Evolutionary conservation across 2,797 vertebrate species (phyloP).

Genomic region (Bothrops alternatus): DNA sequence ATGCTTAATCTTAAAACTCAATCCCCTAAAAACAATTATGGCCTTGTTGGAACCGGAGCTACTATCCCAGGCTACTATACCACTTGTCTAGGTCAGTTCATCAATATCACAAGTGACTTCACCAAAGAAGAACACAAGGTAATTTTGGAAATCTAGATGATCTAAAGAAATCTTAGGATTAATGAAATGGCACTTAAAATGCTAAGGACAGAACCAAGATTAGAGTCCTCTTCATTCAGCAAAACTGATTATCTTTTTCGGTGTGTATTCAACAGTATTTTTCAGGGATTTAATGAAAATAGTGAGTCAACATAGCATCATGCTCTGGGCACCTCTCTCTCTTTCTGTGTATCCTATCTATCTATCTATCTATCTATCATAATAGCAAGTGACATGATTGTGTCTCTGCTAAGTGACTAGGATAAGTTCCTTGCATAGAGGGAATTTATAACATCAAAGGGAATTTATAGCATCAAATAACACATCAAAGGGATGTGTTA

Average conservation of each 20-base stretch:
- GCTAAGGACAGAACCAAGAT: neutral
- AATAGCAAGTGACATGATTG: neutral
- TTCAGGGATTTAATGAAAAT: neutral
- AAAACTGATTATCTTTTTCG: no score
- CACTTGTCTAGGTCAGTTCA: neutral
- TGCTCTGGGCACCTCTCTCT: neutral
- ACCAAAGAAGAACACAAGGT: neutral
- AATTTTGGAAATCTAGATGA: neutral
- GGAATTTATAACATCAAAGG: neutral
- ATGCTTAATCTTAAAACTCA: no score
- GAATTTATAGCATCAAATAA: neutral
- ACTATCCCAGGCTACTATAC: no score
- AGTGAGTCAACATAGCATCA: neutral
- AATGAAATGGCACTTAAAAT: neutral
- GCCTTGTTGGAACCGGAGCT: no score
- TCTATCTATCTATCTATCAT: neutral
- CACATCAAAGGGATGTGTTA: neutral
- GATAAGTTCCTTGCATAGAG: neutral
- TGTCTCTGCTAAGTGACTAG: neutral
- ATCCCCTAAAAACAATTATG: no score
- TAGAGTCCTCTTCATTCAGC: neutral
- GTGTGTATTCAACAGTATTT: neutral
- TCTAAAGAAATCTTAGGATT: neutral
- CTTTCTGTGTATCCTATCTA: no score
- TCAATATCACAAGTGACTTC: neutral